Conservation (phyloP, 2,113 vertebrate genomes). For the Zapus hudsonius region DNA sequence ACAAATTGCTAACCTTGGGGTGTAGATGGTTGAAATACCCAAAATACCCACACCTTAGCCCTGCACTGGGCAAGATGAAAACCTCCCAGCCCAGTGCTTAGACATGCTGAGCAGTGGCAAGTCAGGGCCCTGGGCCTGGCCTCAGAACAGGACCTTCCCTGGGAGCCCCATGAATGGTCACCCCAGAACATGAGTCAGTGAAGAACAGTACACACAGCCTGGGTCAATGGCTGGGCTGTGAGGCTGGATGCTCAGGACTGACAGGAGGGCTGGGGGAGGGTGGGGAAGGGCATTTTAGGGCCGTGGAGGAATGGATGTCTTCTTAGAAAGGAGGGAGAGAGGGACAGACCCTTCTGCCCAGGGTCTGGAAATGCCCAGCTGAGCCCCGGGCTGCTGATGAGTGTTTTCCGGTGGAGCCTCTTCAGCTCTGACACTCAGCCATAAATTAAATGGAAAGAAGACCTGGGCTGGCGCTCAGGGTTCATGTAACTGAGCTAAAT, state of each 20-base stretch:
- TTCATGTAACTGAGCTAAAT: not conserved
- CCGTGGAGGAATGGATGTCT: not conserved
- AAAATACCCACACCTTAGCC: not conserved
- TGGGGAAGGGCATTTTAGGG: not conserved
- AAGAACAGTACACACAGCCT: not conserved
- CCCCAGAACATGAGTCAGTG: too few species aligned
- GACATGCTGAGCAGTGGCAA: not conserved
- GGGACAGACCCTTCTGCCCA: not conserved
- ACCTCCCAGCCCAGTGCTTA: not conserved
- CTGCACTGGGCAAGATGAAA: not conserved
- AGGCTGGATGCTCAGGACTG: not conserved
- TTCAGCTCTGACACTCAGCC: not conserved
- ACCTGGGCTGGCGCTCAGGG: not conserved
- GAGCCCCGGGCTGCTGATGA: not conserved
- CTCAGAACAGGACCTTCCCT: not conserved
- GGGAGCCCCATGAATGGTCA: not conserved
- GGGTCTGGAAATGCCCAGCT: not conserved
- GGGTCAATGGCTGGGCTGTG: not conserved
- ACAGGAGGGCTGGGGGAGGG: accelerated
- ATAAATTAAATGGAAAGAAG: not conserved
- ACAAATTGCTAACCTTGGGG: accelerated
- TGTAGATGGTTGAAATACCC: not conserved
- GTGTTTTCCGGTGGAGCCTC: not conserved
- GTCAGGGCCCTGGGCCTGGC: not conserved
- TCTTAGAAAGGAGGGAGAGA: not conserved